A percentile compares a stretch with the other conserved stretches of the same genome.
Evolutionary conservation across 1,140 invertebrate genomes (phyloP).

Genomic region (Polypedilum pembai): DNA sequence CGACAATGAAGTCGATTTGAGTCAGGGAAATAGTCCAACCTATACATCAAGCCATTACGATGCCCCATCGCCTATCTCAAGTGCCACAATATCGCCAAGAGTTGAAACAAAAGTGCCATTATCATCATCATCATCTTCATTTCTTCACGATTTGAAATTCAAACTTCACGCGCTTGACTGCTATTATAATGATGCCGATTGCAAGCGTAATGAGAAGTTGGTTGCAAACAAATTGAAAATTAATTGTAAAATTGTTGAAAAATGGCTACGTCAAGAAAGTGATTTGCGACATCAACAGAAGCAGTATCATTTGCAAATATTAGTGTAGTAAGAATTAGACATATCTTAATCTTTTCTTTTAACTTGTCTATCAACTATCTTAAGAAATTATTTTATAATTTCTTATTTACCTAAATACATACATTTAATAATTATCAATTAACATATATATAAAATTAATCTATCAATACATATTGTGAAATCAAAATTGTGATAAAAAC

Average conservation of each 20-base stretch:
- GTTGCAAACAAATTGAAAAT: slow-evolving; percentile 22
- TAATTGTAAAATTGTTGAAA: slow-evolving; percentile 15
- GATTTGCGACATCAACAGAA: slow-evolving; percentile 19
- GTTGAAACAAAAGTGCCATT: slow-evolving; percentile 24
- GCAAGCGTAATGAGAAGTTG: slow-evolving; percentile 17
- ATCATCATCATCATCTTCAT: not conserved
- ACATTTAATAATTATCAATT: too few species aligned
- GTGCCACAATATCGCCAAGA: slow-evolving; percentile 16
- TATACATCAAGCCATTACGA: slow-evolving; percentile 22
- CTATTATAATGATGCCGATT: slow-evolving; percentile 21
- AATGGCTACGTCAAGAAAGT: not conserved
- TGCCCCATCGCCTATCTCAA: not conserved
- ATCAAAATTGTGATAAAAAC: too few species aligned
- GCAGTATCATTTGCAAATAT: slow-evolving; percentile 22
- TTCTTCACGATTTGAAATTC: slow-evolving; percentile 21
- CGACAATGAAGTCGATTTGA: slow-evolving; percentile 2
- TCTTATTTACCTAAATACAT: too few species aligned
- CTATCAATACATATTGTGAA: too few species aligned
- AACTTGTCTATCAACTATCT: too few species aligned
- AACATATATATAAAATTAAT: too few species aligned
- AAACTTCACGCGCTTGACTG: not conserved
- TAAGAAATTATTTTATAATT: too few species aligned
- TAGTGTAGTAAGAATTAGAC: not conserved
- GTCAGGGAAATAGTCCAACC: not conserved
- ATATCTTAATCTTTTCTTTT: not conserved